Evolutionary conservation across 30 jellyfish, hydroid and myxozoan genomes (phyloP).

Genomic region (Hydra vulgaris): DNA sequence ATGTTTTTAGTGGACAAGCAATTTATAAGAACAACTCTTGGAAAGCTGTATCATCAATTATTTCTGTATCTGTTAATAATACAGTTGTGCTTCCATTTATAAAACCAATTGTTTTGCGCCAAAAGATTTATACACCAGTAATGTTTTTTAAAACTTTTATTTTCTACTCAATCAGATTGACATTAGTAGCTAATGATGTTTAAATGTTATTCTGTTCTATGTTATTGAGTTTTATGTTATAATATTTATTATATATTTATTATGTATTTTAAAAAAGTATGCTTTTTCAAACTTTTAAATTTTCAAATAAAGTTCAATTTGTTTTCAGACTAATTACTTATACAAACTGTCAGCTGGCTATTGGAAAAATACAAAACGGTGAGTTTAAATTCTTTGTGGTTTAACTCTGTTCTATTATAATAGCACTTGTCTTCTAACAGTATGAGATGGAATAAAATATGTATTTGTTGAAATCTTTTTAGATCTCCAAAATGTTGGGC

Average conservation of each 20-base stretch:
- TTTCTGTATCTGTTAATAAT: background rate
- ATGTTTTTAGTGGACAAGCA: background rate
- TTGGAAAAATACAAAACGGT: too few species aligned
- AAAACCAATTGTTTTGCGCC: background rate
- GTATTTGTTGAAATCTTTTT: background rate
- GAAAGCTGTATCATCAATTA: background rate
- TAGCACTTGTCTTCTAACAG: too few species aligned
- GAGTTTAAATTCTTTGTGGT: too few species aligned
- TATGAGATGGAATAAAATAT: background rate
- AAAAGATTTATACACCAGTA: background rate
- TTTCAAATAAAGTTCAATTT: too few species aligned
- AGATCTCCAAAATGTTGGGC: constrained; percentile 1
- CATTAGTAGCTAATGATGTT: too few species aligned
- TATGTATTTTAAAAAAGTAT: too few species aligned
- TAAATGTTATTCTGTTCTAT: background rate
- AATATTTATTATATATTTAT: too few species aligned
- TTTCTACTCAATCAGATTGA: background rate
- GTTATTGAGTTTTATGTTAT: too few species aligned
- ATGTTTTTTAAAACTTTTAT: background rate
- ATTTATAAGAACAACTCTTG: background rate
- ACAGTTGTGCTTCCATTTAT: background rate
- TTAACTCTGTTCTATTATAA: too few species aligned
- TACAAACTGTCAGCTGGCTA: too few species aligned
- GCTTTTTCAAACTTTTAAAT: too few species aligned
- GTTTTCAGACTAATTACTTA: too few species aligned